Percentiles rank a stretch among this genome's conserved stretches.
Evolutionary conservation across 1,140 invertebrate genomes (phyloP).

Genomic region (Linepithema humile): DNA sequence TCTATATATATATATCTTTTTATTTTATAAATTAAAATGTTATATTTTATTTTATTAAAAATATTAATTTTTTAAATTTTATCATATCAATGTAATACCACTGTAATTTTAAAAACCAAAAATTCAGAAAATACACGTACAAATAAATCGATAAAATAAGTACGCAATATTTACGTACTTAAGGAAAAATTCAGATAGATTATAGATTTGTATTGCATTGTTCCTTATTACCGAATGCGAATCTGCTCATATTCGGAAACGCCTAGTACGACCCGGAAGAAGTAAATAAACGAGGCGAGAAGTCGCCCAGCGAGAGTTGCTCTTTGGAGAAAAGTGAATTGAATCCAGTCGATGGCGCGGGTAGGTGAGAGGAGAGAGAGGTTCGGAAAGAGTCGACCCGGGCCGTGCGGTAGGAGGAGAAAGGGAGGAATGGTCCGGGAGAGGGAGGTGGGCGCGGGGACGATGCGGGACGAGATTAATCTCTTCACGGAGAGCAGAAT

Average conservation of each 20-base stretch:
- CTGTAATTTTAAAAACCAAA: neutral
- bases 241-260: constrained; percentile 49
- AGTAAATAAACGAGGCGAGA: constrained; percentile 57
- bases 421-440: neutral
- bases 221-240: neutral
- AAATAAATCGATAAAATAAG: neutral
- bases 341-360: constrained; percentile 49
- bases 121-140: neutral
- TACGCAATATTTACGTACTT: neutral
- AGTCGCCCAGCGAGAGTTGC: constrained; percentile 45
- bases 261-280: constrained; percentile 39
- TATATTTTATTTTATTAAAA: neutral
- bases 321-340: constrained; percentile 59
- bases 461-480: constrained; percentile 50
- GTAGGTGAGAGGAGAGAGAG: constrained; percentile 46
- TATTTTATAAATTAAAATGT: neutral
- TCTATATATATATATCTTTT: neutral
- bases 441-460: neutral
- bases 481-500: constrained; percentile 35
- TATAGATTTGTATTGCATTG: neutral
- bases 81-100: neutral
- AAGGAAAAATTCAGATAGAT: neutral
- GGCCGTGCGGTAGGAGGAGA: neutral
- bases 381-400: constrained; percentile 39
- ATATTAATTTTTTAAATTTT: neutral